Evolutionary conservation across 2,888 invertebrate genomes (phyloP), one percentile per base, ranked within the genome.

Genomic region (Steinernema carpocapsae): DNA sequence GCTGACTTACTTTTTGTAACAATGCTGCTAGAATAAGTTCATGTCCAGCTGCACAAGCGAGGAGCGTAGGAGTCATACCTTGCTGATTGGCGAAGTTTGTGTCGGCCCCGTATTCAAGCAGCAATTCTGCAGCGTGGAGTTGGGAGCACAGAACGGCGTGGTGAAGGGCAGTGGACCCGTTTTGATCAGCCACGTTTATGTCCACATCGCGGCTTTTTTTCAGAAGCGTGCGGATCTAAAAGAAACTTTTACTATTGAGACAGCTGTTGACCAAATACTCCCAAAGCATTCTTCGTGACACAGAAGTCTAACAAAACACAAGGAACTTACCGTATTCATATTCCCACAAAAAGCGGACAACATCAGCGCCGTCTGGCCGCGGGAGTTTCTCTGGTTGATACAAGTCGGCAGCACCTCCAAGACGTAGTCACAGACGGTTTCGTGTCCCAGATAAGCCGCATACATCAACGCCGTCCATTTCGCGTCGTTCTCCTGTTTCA

Each of bases 391-490:
- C 45, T 45, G 48, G 22, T 71, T 71, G 2, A 48, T 22, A 14
- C 14, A 26, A 24, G n/a, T 22, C 7, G 64, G 64, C 64, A 32
- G 3, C 2, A 64, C 64, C 4, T 64, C 29, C 7, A 64, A 29
- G n/a, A 72, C 22, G n/a, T 52, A 64, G 83, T 93, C 92, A 84
- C 93, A 92, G 0, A 94, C 94, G 86, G 93, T 93, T 72, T 91
- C 89, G 88, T 95, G 94, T 14, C 94, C 93, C 90, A 97, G 95
- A 88, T 95, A 96, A 17, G 96, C 94, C 0, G 96, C 93, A 88
- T 97, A 96, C 88, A 97, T 96, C 73, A 97, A 88, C 0, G 97
- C 95, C 0, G 97, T 96, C 97, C 96, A 97, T 0, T 64, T 64
- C 3, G 32, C 29, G 17, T 26, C 64, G 64, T 64, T 64, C n/a